Base-by-base conservation (phyloP, 1,140 invertebrate species). In the Drosophila ironensis region DNA sequence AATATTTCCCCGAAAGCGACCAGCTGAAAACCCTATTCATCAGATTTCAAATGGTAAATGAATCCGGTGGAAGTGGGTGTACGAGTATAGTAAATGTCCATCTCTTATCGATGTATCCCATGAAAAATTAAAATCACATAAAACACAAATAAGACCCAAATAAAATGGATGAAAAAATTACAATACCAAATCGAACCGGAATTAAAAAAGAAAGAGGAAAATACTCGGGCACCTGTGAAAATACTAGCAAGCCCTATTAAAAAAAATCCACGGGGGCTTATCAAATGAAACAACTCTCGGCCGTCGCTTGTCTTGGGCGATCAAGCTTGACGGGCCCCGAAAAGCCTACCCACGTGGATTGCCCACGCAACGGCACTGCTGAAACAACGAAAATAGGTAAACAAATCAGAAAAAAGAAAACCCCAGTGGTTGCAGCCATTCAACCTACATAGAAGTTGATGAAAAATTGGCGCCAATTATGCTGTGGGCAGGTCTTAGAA, bases 381-480 rank as follows among this genome's bases (percentile, higher is more conserved):
- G 9, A 42, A 11, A 14, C 7, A 22, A 9, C 11, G 19, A 9
- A n/a, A n/a, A n/a, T n/a, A n/a, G n/a, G n/a, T n/a, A n/a, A n/a
- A 42, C 2, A 42, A 30, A 42, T 19, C 6, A 27, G 20, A 45
- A 40, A 9, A 45, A 76, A 38, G 51, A 48, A 41, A 52, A 50
- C 33, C 64, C 38, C 9, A 40, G 57, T 48, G 38, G 40, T 60
- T 19, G 19, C 30, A 47, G 59, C 37, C 66, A 59, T 81, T 48
- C 61, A 72, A 42, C 72, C 74, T 63, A 78, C 74, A 63, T 59
- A 37, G 2, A 35, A 46, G 20, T 27, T n/a, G 33, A 28, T 11
- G 7, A 27, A 74, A 45, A 72, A 48, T 81, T 63, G 77, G 77
- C 77, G 72, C 78, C 78, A 70, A 82, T 77, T 73, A 82, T 77